Evolutionary conservation across 2,888 invertebrate species (phyloP), one percentile per base, ranked within the genome.

Genomic region (Synanthedon formicaeformis): DNA sequence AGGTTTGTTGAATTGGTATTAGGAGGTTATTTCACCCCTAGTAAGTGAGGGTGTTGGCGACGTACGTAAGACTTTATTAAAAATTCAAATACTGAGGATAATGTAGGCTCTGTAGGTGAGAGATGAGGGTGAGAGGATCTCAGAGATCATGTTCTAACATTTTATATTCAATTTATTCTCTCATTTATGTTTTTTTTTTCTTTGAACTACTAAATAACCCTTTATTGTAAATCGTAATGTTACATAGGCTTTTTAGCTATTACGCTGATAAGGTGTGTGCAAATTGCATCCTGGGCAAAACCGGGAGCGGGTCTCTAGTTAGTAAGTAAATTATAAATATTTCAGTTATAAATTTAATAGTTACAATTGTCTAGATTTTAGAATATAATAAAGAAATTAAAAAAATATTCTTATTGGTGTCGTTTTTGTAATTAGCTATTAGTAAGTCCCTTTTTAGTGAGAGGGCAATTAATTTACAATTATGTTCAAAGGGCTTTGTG

Each of bases 381-480:
- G 8, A 34, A 10, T 34, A 34, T 6, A 34, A 34, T 34, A 34
- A 34, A 34, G 34, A 34, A 34, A 34, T 6, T 10, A 10, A 8
- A 3, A 34, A 34, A 34, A 34, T 34, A 34, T 34, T 34, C 34
- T 34, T 34, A 8, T 34, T 34, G 34, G 34, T 80, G 78, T 80
- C 73, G 77, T 71, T 75, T 67, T 67, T 68, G 68, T 75, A 81
- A 81, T 82, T 69, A 69, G 58, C 65, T 61, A 66, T 66, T 64
- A 65, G 57, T 48, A 62, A 59, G 66, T 61, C 64, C 65, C 59
- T 62, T 62, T 63, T 61, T 60, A 60, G 56, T 57, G 58, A 61
- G 63, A 11, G 27, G 66, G 73, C 76, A 80, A 82, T 83, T 82
- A 82, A 82, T 84, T 81, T 69, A 80, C 81, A 83, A 83, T 84